Conservation (phyloP, 2,113 vertebrate genomes). For the cattle (Bos taurus) region ARS-UCD2.0 NC_037344.1:17602501-17603000, state of each 20-base stretch:
- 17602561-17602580: neutral
- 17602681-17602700: neutral
- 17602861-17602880: conserved; percentile 22
- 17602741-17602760: neutral
- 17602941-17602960: neutral
- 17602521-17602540: neutral
- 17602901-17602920: conserved; percentile 48
- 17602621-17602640: neutral
- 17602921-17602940: conserved; percentile 47
- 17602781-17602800: conserved; percentile 29
- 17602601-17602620: neutral
- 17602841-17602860: conserved; percentile 46
- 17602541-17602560: neutral
- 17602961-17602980: neutral
- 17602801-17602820: conserved; percentile 27
- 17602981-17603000: neutral
- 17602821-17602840: conserved; percentile 52
- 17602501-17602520: neutral
- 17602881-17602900: conserved; percentile 29
- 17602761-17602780: neutral
- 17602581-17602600: neutral
- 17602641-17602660: neutral
- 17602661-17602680: neutral
- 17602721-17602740: neutral
- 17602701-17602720: neutral